Percentiles rank a stretch among this genome's conserved stretches.
Conservation (phyloP, 1,140 invertebrate species). For the Bombus waltoni region DNA sequence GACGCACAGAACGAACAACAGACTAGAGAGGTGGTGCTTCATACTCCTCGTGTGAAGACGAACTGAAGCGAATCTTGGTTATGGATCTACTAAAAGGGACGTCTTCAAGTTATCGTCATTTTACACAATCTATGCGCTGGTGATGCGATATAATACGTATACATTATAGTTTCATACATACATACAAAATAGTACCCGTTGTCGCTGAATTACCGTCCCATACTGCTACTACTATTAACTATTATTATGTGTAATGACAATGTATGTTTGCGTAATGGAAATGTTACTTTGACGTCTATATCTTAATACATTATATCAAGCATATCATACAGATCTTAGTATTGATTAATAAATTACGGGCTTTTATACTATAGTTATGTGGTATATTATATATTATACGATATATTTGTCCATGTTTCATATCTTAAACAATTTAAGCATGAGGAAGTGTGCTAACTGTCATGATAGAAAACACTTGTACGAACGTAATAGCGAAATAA, state of each 20-base stretch:
- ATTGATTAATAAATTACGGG: no score
- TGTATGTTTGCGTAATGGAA: not conserved
- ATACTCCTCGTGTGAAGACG: not conserved
- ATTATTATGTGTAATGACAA: not conserved
- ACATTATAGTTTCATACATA: not conserved
- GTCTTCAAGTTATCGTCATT: not conserved
- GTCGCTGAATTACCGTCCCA: not conserved
- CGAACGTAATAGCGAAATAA: no score
- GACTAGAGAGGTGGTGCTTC: not conserved
- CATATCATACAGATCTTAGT: no score
- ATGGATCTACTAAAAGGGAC: not conserved
- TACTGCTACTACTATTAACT: not conserved
- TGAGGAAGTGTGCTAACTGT: no score
- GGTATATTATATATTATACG: no score
- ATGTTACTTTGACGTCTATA: no score
- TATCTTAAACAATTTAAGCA: no score
- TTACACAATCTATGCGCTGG: not conserved
- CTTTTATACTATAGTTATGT: no score
- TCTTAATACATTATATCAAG: no score
- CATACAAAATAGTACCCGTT: no score
- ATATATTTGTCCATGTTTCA: no score
- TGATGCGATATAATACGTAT: not conserved
- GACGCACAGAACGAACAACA: not conserved
- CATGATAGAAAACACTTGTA: no score
- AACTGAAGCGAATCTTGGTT: rapidly evolving